Conservation (phyloP, 2,888 invertebrate genomes). For the Dicyrtomina minuta region DNA sequence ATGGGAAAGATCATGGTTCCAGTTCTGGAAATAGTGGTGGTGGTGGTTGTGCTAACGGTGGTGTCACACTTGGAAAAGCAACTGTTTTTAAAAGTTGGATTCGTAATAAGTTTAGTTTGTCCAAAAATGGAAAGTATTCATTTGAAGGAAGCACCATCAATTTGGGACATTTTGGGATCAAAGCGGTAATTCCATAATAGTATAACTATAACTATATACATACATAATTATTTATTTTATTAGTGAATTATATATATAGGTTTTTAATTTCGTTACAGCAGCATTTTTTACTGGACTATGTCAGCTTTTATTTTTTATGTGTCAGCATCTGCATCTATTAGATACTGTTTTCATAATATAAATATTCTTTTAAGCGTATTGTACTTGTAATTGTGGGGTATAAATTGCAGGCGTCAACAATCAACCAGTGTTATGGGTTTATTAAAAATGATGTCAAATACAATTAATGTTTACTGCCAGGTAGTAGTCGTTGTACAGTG, state of each 20-base stretch:
- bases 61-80: constrained; percentile 44
- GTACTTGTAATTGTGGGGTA: no score
- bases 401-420: no score
- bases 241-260: not conserved
- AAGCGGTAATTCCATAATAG: constrained; percentile 47
- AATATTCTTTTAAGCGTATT: no score
- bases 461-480: no score
- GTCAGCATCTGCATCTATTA: no score
- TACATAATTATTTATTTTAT: not conserved
- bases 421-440: no score
- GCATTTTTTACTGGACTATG: no score
- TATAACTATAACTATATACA: constrained; percentile 8
- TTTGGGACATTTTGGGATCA: constrained; percentile 49
- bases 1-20: constrained; percentile 13
- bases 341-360: no score
- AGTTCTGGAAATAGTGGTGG: not conserved
- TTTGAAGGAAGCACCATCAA: constrained; percentile 46
- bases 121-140: constrained; percentile 51
- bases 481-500: no score
- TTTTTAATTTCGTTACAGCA: no score
- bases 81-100: constrained; percentile 52
- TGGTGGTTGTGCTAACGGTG: constrained; percentile 7
- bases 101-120: constrained; percentile 51
- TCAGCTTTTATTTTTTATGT: no score
- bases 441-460: no score